Evolutionary conservation across 2,888 invertebrate genomes (phyloP), one percentile per base, ranked within the genome.

Genomic region (Barypeithes pellucidus): DNA sequence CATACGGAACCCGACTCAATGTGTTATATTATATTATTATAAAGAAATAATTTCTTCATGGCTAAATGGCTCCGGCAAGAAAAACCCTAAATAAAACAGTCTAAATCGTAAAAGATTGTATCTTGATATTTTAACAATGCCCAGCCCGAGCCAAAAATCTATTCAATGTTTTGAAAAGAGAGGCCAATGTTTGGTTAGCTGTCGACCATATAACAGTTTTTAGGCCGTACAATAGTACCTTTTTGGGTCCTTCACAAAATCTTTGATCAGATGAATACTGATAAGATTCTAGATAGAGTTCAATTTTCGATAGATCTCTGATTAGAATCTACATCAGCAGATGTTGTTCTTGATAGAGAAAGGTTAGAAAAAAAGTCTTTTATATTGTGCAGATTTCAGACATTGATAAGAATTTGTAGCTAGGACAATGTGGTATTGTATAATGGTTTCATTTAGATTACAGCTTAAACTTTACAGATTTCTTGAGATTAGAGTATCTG

Each of bases 161-260:
- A 82, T 84, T 83, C 81, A 83, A 83, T 85, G 79, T 78, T 85
- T 87, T 86, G 86, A 87, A 87, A 87, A 88, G 88, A 83, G 77
- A 88, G 89, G 89, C 89, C 89, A 89, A 89, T 90, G 90, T 90
- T 90, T 90, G 90, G 90, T 90, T 90, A 90, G 90, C 89, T 90
- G 90, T 89, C 86, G 84, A 82, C 84, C 82, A 82, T 81, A 80
- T 78, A 78, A 79, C 78, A 75, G 77, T 81, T 77, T 77, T 78
- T 77, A 74, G 76, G 76, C 72, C 78, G 81, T 79, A 82, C 82
- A 82, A 78, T 79, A 77, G 81, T 80, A 82, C 82, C 81, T 79
- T 75, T 75, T 73, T 66, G 41, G 67, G 69, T 70, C 45, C 69
- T 75, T 52, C 63, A 68, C 29, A 79, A 73, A 59, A 72, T 67